Evolutionary conservation across 2,113 vertebrate genomes (phyloP), one percentile per base, ranked within the genome.

Genomic region (Megaceryle torquata): DNA sequence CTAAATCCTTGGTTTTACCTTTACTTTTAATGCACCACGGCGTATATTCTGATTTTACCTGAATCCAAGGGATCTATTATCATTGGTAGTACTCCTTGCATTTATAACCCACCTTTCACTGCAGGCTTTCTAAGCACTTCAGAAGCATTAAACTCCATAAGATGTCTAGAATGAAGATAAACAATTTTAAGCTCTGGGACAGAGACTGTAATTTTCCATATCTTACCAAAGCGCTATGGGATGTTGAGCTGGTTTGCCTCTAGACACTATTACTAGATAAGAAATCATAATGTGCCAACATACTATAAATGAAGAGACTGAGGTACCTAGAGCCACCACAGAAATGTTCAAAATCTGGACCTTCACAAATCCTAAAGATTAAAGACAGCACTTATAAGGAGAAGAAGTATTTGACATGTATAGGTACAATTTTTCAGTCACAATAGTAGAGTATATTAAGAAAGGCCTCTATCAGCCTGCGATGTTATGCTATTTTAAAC

Each of bases 51-150:
- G 61, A 67, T 64, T 88, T 91, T 93, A 59, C 50, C 65, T 76
- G 79, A 81, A 8, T 82, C 72, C 81, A 87, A 91, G 70, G 91
- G 84, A 88, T 86, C 85, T 94, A 65, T 94, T 96, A 93, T 60
- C 76, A 37, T 20, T 96, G 86, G 70, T 79, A 60, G 69, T 90
- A 44, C 29, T 72, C 39, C 86, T 97, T 93, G 69, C 85, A 94
- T 93, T 97, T 95, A 95, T 88, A 94, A 82, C 76, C 44, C 43
- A 93, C 76, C 70, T 96, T 95, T 97, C 93, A 91, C 69, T 89
- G 67, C 78, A 87, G 92, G 67, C 91, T 96, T 97, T 93, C 88
- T 83, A 91, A 96, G 92, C 94, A 79, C 82, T 93, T 94, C 65
- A 96, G 92, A 94, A 96, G 44, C 64, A 87, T 95, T 93, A 97